phyloP scores from a whole-genome alignment of 2,797 vertebrate species.

The Chaunax sp. region DNA sequence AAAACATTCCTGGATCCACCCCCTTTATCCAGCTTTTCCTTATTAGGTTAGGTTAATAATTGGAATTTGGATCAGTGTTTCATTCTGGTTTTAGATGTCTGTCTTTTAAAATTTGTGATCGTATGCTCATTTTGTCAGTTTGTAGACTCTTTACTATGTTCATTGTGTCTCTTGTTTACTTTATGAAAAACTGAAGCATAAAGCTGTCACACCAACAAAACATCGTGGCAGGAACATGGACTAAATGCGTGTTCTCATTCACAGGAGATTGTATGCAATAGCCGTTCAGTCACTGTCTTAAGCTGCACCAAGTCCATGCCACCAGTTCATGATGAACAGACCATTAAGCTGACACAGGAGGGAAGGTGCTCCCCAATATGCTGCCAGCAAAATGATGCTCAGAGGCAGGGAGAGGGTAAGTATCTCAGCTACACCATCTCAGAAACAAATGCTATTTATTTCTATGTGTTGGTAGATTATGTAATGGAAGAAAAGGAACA shows the following conservation, averaged over 20 bases:
- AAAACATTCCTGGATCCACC: no score
- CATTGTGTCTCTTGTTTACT: neutral
- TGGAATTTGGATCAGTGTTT: no score
- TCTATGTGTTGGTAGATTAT: neutral
- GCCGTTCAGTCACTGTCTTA: constrained; percentile 86
- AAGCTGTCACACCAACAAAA: no score
- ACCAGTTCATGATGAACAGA: constrained; percentile 88
- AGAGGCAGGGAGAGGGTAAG: constrained; percentile 86
- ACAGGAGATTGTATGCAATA: constrained; percentile 88
- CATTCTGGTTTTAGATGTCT: no score
- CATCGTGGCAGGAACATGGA: neutral
- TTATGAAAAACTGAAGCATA: neutral
- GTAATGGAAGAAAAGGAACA: neutral
- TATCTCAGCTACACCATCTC: neutral
- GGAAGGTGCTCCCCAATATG: constrained; percentile 82
- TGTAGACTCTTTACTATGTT: neutral
- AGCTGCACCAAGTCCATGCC: constrained; percentile 85
- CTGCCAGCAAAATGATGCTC: constrained; percentile 77
- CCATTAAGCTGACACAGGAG: constrained; percentile 84
- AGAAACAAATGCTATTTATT: neutral
- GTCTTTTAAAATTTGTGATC: no score
- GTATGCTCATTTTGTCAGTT: no score
- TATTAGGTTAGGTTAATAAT: no score
- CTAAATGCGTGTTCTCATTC: constrained; percentile 21
- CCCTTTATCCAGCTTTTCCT: no score